Evolutionary conservation across 1,140 invertebrate genomes (phyloP).

Genomic region (Scylla paramamosain): DNA sequence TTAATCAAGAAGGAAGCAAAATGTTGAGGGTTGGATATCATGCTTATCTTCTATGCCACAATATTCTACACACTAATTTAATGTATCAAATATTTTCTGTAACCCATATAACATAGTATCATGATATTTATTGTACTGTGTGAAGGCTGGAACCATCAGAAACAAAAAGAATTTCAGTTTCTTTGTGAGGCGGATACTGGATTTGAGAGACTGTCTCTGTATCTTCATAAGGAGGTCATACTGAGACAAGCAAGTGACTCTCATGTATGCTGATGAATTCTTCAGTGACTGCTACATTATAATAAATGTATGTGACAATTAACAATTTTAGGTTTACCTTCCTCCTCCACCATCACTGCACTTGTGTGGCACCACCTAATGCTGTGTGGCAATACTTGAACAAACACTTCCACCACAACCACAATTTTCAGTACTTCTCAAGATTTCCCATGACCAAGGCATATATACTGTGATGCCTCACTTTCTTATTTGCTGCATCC

Average conservation of each 20-base stretch:
- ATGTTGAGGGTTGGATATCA: neutral
- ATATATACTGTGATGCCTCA: neutral
- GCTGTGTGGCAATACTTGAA: neutral
- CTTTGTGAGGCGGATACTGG: neutral
- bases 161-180: neutral
- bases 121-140: constrained; percentile 15
- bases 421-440: neutral
- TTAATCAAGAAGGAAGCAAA: neutral
- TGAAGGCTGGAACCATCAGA: neutral
- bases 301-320: neutral
- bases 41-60: neutral
- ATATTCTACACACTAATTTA: neutral
- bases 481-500: no score
- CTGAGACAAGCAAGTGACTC: neutral
- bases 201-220: neutral
- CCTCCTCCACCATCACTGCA: neutral
- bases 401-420: neutral
- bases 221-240: neutral
- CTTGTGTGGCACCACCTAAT: neutral
- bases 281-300: neutral
- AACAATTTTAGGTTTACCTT: neutral
- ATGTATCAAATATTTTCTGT: constrained; percentile 12
- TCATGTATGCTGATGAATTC: neutral
- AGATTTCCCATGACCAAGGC: neutral
- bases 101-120: neutral